Evolutionary conservation across 1,140 invertebrate genomes (phyloP).

Genomic region (Drosophila ambigua): DNA sequence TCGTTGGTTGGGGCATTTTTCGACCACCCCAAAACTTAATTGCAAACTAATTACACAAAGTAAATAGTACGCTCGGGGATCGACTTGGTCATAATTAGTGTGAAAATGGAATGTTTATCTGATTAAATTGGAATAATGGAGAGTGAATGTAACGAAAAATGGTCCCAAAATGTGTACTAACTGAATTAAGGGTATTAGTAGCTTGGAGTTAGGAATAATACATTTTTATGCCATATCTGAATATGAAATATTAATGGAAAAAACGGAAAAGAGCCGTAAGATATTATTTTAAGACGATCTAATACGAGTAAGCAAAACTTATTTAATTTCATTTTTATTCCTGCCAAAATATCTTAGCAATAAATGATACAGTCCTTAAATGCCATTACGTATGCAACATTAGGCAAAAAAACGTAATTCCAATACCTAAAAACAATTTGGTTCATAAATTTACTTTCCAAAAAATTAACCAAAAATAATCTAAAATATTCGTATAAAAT

Average conservation of each 20-base stretch:
- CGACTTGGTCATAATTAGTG: constrained; percentile 38
- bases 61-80: constrained; percentile 45
- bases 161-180: no score
- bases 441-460: neutral
- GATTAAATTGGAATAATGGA: constrained; percentile 33
- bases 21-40: constrained; percentile 49
- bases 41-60: constrained; percentile 71
- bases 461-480: neutral
- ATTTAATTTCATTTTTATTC: neutral
- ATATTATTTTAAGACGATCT: no score
- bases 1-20: constrained; percentile 18
- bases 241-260: no score
- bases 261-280: no score
- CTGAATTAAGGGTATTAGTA: neutral
- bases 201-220: no score
- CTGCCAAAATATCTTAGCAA: neutral
- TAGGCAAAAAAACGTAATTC: neutral
- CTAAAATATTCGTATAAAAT: no score
- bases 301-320: no score
- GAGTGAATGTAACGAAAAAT: neutral
- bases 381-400: constrained; percentile 24
- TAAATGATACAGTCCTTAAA: neutral
- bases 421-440: no score
- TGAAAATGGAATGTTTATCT: constrained; percentile 36
- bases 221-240: no score